Base-by-base conservation (phyloP, 2,113 vertebrate genomes). In the Mesoclemmys tuberculata region DNA sequence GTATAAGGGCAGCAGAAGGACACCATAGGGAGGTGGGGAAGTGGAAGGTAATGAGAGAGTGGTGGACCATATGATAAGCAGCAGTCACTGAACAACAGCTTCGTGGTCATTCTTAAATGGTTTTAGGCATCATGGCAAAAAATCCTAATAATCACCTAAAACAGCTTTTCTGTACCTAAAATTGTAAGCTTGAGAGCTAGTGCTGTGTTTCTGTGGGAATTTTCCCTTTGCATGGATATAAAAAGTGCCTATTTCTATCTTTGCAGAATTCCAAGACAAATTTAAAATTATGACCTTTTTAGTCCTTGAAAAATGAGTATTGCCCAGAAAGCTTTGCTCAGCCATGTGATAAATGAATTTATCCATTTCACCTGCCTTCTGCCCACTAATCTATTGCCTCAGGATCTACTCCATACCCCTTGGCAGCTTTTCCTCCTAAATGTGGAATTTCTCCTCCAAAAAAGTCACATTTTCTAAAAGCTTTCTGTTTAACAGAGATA, bases 121-220 rank as follows among this genome's bases (percentile, higher is more conserved):
- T 27, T 44, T 44, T 44, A 44, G 24, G 74, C 74, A 75, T 75
- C 74, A 46, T 27, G 41, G 41, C 12, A 41, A 12, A 14, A 44
- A 11, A 75, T 75, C 56, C 56, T 58, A 29, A 44, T 26, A 46
- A 44, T 38, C 3, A 1, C 21, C 22, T 82, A 55, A 80, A 2
- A 1, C 0, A 55, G 18, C 13, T 31, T 93, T 80, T 83, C 49
- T 0, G 0, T 35, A 64, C 1, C 1, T 12, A 22, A 85, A 92
- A 93, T 79, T 44, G 16, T 31, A 35, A 84, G 35, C 68, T 3
- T 46, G 3, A 31, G 3, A 3, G 5, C 27, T 90, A 3, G 2
- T 21, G 2, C 18, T 84, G 41, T 24, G 3, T 31, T 84, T 38
- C 51, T 75, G 38, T 27, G 5, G 9, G 12, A 82, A 24, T 2